These are phyloP conservation scores for Agrochola circellaris DNA, from an alignment of 2,888 invertebrate genomes.

Conservation along the genomic window DNA sequence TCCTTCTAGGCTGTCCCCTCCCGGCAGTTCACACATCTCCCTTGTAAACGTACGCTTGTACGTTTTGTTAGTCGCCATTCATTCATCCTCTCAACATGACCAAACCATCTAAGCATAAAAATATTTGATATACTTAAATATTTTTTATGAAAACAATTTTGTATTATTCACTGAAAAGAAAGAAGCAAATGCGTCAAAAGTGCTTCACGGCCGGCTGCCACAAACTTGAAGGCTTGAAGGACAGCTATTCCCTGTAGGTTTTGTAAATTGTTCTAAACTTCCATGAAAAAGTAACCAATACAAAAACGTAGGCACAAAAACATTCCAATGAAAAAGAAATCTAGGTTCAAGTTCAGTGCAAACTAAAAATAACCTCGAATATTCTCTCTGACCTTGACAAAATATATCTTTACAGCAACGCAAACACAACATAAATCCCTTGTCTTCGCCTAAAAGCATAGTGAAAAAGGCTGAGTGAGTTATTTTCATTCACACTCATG, in stretches of 20 bases:
- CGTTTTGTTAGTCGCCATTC: background rate
- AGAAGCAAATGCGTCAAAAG: background rate
- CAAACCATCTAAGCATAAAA: background rate
- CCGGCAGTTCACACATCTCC: background rate
- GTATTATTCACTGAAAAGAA: background rate
- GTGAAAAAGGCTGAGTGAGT: slow-evolving; percentile 2
- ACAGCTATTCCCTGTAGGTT: background rate
- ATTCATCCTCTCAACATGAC: background rate
- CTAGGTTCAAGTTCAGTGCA: background rate
- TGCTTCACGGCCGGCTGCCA: too few species aligned
- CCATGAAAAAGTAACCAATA: background rate
- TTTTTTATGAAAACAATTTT: background rate
- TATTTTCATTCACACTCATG: slow-evolving; percentile 26
- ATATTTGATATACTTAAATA: background rate
- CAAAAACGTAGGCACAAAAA: too few species aligned
- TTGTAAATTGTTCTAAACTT: too few species aligned
- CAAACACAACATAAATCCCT: slow-evolving; percentile 18
- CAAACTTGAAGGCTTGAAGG: background rate
- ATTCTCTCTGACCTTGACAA: background rate
- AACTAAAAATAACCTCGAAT: slow-evolving; percentile 2
- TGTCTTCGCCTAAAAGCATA: slow-evolving; percentile 21
- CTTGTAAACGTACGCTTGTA: background rate
- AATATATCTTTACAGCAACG: background rate
- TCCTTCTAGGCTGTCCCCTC: too few species aligned
- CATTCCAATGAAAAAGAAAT: background rate